Percentiles rank a stretch among this genome's conserved stretches.
Conservation (phyloP, 2,797 vertebrate species). For the Takifugu ocellatus region DNA sequence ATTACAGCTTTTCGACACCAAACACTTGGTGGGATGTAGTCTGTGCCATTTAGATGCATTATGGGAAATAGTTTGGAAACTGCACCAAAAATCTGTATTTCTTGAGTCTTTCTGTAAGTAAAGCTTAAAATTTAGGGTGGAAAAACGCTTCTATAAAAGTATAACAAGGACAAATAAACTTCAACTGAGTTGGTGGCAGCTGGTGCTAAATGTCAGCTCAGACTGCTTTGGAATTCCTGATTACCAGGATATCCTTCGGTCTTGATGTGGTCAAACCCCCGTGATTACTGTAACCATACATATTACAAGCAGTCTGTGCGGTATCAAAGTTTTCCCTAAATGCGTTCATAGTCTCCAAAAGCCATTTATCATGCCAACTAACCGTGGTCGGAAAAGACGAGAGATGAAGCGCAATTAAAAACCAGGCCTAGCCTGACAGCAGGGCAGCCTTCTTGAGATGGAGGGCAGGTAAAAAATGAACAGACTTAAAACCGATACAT, state of each 20-base stretch:
- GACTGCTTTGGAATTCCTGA: conserved; percentile 33
- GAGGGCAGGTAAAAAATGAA: conserved; percentile 23
- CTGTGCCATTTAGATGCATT: background rate
- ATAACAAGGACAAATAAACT: conserved; percentile 9
- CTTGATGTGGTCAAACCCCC: conserved; percentile 33
- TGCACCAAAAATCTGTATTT: background rate
- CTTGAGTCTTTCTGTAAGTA: background rate
- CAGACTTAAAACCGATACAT: conserved; percentile 12
- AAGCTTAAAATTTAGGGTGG: background rate
- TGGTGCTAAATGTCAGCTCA: background rate
- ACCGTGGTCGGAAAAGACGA: conserved; percentile 29
- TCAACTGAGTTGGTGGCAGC: conserved; percentile 1
- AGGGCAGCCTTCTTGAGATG: conserved; percentile 10
- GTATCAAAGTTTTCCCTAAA: conserved; percentile 28
- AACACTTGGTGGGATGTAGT: background rate
- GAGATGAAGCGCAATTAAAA: conserved; percentile 24
- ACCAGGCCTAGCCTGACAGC: conserved; percentile 20
- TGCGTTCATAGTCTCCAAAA: conserved; percentile 32
- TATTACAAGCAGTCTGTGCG: conserved; percentile 18
- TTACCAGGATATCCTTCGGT: conserved; percentile 28
- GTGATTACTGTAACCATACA: conserved; percentile 26
- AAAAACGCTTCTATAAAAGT: background rate
- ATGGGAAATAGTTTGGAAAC: background rate
- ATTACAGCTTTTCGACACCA: background rate
- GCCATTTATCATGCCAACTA: conserved; percentile 46